Evolutionary conservation across 2,888 invertebrate genomes (phyloP).

Genomic region (Ommatoiulus sabulosus): DNA sequence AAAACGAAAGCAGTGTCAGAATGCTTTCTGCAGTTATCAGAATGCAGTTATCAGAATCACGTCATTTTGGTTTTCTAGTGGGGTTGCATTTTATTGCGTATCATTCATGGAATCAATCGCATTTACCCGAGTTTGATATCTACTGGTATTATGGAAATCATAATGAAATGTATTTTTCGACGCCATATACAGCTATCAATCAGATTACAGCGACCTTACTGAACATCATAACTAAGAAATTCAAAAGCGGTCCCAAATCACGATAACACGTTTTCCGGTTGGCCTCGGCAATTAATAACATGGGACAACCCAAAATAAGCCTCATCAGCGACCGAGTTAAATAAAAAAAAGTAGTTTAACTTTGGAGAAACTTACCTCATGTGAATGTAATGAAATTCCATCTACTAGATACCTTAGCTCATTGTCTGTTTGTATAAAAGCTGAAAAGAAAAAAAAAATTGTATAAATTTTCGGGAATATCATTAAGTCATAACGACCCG

Average conservation of each 20-base stretch:
- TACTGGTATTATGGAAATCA: too few relatives aligned
- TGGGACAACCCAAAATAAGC: not conserved
- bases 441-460: conserved; percentile 70
- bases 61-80: too few relatives aligned
- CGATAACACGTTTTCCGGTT: not conserved
- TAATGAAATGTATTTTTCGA: too few relatives aligned
- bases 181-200: not conserved
- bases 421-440: conserved; percentile 79
- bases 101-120: too few relatives aligned
- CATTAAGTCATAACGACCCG: not conserved
- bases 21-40: too few relatives aligned
- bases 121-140: too few relatives aligned
- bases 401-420: conserved; percentile 78
- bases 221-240: not conserved
- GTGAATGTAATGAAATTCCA: conserved; percentile 69
- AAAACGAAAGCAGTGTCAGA: too few relatives aligned
- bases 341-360: not conserved
- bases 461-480: not conserved
- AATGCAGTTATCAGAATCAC: too few relatives aligned
- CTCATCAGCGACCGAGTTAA: not conserved
- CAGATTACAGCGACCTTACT: not conserved
- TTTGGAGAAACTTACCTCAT: conserved; percentile 65
- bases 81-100: too few relatives aligned
- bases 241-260: not conserved
- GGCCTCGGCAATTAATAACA: not conserved